Evolutionary conservation across 2,888 invertebrate genomes (phyloP).

Genomic region (Macrosiphum euphorbiae): DNA sequence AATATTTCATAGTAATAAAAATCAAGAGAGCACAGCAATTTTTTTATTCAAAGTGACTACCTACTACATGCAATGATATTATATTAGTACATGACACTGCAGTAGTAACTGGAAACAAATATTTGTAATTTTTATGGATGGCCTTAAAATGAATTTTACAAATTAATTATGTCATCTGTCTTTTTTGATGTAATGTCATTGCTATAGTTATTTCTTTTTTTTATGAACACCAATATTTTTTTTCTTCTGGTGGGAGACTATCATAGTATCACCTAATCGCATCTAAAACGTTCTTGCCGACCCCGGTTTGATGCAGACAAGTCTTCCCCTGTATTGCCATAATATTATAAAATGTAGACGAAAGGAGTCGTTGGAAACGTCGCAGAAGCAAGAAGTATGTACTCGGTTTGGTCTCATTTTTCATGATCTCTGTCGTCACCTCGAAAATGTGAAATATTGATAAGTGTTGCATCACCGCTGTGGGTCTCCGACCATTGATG

Average conservation of each 20-base stretch:
- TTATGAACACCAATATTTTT: too few relatives aligned
- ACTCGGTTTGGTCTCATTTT: background rate
- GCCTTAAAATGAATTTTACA: background rate
- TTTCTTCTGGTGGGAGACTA: too few relatives aligned
- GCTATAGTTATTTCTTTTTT: too few relatives aligned
- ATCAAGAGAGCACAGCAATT: background rate
- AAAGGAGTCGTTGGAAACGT: background rate
- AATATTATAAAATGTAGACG: background rate
- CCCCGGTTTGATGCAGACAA: too few relatives aligned
- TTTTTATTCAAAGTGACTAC: background rate
- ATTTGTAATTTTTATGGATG: background rate
- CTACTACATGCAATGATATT: background rate
- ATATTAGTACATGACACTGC: too few relatives aligned
- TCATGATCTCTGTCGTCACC: background rate
- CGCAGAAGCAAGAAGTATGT: background rate
- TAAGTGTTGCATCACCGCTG: background rate
- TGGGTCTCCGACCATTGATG: background rate
- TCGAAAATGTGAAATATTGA: background rate
- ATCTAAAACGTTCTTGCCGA: too few relatives aligned
- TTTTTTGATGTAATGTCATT: too few relatives aligned
- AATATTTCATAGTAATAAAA: background rate
- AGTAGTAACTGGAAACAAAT: too few relatives aligned
- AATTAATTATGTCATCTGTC: background rate
- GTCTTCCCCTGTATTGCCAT: too few relatives aligned
- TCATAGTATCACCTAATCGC: too few relatives aligned